Conservation (phyloP, 2,888 invertebrate genomes). For the Odontocerum albicorne region DNA sequence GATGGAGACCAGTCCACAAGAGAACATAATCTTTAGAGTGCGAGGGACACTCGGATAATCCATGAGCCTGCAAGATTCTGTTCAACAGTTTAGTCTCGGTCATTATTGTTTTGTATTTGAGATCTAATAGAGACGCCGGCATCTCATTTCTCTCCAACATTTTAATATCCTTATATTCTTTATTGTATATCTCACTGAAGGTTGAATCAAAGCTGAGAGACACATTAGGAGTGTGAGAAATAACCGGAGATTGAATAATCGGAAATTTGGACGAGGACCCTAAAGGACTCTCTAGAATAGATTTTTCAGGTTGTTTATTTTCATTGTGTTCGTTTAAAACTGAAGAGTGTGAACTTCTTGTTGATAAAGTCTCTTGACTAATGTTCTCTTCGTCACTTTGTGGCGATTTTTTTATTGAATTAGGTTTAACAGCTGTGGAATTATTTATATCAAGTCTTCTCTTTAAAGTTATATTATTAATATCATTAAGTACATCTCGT, state of each 20-base stretch:
- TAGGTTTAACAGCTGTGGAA: constrained; percentile 51
- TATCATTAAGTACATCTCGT: constrained; percentile 52
- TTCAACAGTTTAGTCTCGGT: constrained; percentile 80
- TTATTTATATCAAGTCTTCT: constrained; percentile 53
- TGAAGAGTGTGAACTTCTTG: constrained; percentile 13
- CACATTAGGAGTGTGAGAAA: neutral
- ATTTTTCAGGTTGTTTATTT: constrained; percentile 10
- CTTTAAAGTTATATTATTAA: constrained; percentile 54
- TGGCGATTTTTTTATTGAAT: constrained; percentile 42
- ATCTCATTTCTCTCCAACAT: constrained; percentile 56
- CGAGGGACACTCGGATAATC: constrained; percentile 65
- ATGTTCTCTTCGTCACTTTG: constrained; percentile 7
- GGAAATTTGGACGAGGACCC: constrained; percentile 19
- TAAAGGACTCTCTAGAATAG: neutral
- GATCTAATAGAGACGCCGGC: constrained; percentile 69
- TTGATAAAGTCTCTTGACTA: constrained; percentile 13
- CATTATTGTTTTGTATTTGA: constrained; percentile 79
- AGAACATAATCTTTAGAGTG: constrained; percentile 78
- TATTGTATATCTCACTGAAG: constrained; percentile 14
- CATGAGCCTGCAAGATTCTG: constrained; percentile 76
- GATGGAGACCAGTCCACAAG: constrained; percentile 90
- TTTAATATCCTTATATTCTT: constrained; percentile 38
- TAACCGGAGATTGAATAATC: neutral
- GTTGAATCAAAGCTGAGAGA: constrained; percentile 24
- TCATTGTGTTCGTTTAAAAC: constrained; percentile 23